A percentile compares a stretch with the other conserved stretches of the same genome.
Conservation (phyloP, 2,797 vertebrate species). For the Acrocephalus scirpaceus region DNA sequence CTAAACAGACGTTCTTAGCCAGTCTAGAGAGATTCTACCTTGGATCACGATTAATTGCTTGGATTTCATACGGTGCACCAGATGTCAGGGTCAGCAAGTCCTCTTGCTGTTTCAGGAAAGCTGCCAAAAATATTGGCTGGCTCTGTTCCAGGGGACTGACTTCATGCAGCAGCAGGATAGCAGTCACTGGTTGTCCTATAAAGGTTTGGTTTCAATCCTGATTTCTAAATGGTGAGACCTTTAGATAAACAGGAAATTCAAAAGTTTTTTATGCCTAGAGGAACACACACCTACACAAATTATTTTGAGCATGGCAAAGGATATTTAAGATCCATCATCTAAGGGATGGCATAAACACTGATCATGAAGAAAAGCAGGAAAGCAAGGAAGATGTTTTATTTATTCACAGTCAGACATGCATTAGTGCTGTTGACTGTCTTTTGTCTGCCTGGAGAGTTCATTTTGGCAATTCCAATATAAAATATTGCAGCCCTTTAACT, state of each 20-base stretch:
- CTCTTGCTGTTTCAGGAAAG: slow-evolving; percentile 42
- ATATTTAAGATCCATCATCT: neutral
- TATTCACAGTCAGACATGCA: neutral
- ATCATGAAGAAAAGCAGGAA: neutral
- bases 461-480: neutral
- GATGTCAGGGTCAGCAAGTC: slow-evolving; percentile 67
- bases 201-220: neutral
- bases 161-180: slow-evolving; percentile 46
- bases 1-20: slow-evolving; percentile 42
- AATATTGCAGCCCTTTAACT: neutral
- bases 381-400: neutral
- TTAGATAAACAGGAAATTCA: slow-evolving; percentile 17
- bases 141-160: slow-evolving; percentile 42
- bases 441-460: neutral
- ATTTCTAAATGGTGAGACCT: slow-evolving; percentile 32
- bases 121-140: slow-evolving; percentile 61
- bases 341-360: neutral
- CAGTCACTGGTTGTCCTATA: neutral
- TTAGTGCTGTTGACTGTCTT: neutral
- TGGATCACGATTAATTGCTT: slow-evolving; percentile 60
- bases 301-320: neutral
- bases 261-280: neutral
- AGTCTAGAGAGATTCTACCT: slow-evolving; percentile 62
- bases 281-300: neutral
- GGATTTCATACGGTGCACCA: slow-evolving; percentile 64